Percentiles rank a stretch among this genome's conserved stretches.
These are phyloP conservation scores for Apeltes quadracus DNA, from an alignment of 2,113 vertebrate species.

Conservation along the genomic window DNA sequence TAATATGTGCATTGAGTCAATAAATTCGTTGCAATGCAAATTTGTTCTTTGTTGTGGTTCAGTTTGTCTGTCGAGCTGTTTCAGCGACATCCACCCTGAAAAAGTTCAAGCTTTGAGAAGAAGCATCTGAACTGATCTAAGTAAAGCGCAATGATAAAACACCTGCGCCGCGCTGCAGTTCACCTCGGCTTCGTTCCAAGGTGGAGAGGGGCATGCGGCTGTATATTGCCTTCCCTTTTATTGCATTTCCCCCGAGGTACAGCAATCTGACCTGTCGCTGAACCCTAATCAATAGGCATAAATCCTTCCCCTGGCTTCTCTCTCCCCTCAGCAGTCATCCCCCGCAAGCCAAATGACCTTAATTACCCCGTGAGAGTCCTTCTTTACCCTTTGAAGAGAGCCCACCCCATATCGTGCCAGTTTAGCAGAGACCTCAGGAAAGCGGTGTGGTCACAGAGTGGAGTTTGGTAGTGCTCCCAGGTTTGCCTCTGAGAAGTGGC, in stretches of 20 bases:
- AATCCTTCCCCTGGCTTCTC: conserved; percentile 26
- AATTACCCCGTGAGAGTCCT: conserved; percentile 16
- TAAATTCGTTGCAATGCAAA: background rate
- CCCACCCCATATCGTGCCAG: background rate
- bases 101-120: conserved; percentile 9
- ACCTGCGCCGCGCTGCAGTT: conserved; percentile 10
- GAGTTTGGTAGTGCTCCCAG: conserved; percentile 43
- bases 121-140: background rate
- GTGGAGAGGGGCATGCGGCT: conserved; percentile 9
- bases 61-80: background rate
- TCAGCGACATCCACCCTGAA: conserved; percentile 1
- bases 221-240: conserved; percentile 20
- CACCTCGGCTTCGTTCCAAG: conserved; percentile 8
- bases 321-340: conserved; percentile 23
- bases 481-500: conserved; percentile 49
- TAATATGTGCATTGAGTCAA: background rate
- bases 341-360: conserved; percentile 23
- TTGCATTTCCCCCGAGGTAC: conserved; percentile 31
- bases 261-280: conserved; percentile 48
- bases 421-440: conserved; percentile 1
- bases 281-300: conserved; percentile 59
- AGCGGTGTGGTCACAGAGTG: conserved; percentile 11
- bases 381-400: background rate
- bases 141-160: conserved; percentile 47
- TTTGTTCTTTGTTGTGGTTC: background rate